Conservation (phyloP, 2,113 vertebrate genomes). For the Scolopax mira region DNA sequence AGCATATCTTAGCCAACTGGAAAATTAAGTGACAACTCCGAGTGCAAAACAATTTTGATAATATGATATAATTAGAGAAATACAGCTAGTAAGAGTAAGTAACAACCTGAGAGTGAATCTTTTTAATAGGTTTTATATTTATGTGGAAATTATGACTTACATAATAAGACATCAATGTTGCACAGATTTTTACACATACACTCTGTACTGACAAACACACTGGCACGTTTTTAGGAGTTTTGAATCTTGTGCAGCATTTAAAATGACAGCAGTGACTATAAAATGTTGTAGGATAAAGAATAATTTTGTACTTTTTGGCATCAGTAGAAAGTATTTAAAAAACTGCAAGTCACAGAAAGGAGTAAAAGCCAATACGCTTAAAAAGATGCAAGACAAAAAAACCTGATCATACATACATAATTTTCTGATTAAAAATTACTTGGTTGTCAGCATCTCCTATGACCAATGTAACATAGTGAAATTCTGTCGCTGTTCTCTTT, state of each 20-base stretch:
- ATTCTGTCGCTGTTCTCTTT: constrained; percentile 86
- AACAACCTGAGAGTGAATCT: not conserved
- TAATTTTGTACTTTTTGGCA: not conserved
- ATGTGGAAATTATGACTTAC: not conserved
- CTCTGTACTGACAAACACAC: not conserved
- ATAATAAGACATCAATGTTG: not conserved
- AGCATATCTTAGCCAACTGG: not conserved
- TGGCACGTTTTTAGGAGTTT: not conserved
- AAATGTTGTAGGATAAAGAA: not conserved
- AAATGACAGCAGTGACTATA: not conserved
- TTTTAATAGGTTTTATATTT: not conserved
- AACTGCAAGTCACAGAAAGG: not conserved
- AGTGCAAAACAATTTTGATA: not conserved
- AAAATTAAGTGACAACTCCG: not conserved
- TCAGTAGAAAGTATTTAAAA: not conserved
- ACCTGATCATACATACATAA: constrained; percentile 73
- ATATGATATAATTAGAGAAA: not conserved
- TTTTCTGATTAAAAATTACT: constrained; percentile 88
- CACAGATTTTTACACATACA: not conserved
- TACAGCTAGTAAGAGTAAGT: not conserved
- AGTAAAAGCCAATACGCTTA: not conserved
- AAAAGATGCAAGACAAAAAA: not conserved
- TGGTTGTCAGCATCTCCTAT: constrained; percentile 91
- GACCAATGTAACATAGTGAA: constrained; percentile 84
- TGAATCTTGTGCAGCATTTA: not conserved